Conservation (phyloP, 2,888 invertebrate species). For the Drosophila incognita region DNA sequence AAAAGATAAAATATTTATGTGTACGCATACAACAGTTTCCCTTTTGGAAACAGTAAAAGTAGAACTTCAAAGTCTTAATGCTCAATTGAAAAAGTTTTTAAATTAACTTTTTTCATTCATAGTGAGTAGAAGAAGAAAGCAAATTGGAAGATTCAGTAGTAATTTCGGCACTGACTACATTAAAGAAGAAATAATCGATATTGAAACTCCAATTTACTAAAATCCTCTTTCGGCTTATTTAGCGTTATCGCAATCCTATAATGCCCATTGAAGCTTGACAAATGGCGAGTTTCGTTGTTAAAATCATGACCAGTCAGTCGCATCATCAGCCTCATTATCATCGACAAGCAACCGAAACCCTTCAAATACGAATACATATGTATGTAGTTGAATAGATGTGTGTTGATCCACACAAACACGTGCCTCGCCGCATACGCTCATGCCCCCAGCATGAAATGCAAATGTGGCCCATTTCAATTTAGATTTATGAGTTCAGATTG, state of each 20-base stretch:
- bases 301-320: constrained; percentile 47
- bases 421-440: constrained; percentile 44
- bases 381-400: constrained; percentile 1
- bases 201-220: constrained; percentile 10
- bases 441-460: constrained; percentile 26
- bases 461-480: constrained; percentile 68
- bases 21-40: neutral
- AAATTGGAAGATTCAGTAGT: neutral
- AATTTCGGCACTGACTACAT: neutral
- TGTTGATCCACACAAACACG: constrained; percentile 17
- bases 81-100: neutral
- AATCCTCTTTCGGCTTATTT: neutral
- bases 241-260: constrained; percentile 25
- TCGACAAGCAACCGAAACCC: constrained; percentile 9
- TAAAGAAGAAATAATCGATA: constrained; percentile 2
- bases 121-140: neutral
- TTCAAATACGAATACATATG: neutral
- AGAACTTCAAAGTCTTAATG: neutral
- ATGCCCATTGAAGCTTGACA: constrained; percentile 40
- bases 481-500: constrained; percentile 66
- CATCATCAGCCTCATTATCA: constrained; percentile 48
- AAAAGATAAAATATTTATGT: neutral
- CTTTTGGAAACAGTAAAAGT: neutral
- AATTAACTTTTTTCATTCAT: neutral
- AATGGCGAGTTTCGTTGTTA: constrained; percentile 36